Conservation (phyloP, 1,140 invertebrate species). For the Helicoverpa armigera region DNA sequence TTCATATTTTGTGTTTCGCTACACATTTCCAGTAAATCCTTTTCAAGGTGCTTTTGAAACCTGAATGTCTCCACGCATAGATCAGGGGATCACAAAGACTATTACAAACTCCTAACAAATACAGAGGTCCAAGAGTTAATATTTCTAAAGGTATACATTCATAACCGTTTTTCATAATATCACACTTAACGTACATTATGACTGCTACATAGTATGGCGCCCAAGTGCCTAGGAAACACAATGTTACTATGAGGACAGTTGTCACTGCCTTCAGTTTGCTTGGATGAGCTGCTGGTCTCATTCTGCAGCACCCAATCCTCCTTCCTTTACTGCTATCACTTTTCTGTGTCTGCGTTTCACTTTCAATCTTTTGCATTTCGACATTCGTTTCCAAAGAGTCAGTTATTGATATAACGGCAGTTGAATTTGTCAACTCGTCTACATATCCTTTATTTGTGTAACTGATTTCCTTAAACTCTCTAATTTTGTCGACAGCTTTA, state of each 20-base stretch:
- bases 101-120: slow-evolving; percentile 62
- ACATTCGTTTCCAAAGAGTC: slow-evolving; percentile 39
- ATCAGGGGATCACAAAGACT: slow-evolving; percentile 64
- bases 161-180: slow-evolving; percentile 62
- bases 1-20: slow-evolving; percentile 51
- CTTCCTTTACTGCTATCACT: slow-evolving; percentile 22
- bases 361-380: slow-evolving; percentile 53
- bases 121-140: slow-evolving; percentile 62
- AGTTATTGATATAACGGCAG: slow-evolving; percentile 56
- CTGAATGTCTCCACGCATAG: slow-evolving; percentile 67
- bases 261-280: slow-evolving; percentile 66
- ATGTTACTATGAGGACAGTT: slow-evolving; percentile 61
- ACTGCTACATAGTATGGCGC: slow-evolving; percentile 64
- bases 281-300: slow-evolving; percentile 39
- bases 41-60: slow-evolving; percentile 58
- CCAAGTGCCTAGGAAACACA: slow-evolving; percentile 65
- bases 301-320: slow-evolving; percentile 28
- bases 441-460: slow-evolving; percentile 59
- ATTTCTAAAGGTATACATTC: slow-evolving; percentile 64
- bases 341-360: neutral
- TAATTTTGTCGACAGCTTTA: slow-evolving; percentile 62
- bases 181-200: slow-evolving; percentile 66
- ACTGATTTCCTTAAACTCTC: slow-evolving; percentile 60
- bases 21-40: slow-evolving; percentile 64
- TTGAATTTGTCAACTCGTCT: slow-evolving; percentile 52